phyloP scores from a whole-genome alignment of 1,140 invertebrate species.

The Laupala kohalensis region DNA sequence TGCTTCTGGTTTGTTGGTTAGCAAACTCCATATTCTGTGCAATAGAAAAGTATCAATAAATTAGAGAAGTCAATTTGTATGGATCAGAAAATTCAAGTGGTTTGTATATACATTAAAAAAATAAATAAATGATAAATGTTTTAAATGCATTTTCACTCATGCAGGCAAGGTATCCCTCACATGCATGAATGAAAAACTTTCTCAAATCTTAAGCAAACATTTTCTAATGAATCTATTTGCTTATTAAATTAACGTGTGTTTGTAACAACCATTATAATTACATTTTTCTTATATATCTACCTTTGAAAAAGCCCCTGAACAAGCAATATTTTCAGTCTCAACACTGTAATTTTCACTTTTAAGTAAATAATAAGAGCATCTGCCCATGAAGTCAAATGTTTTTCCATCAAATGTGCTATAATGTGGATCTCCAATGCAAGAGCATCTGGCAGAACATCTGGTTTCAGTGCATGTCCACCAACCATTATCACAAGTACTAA shows the following conservation, averaged over 20 bases:
- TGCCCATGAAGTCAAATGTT: slow-evolving; percentile 76
- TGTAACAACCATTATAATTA: background rate
- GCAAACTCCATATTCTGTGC: background rate
- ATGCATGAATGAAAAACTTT: too few species aligned
- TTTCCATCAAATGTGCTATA: slow-evolving; percentile 81
- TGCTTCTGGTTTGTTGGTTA: slow-evolving; percentile 7
- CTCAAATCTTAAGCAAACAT: too few species aligned
- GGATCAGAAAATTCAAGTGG: too few species aligned
- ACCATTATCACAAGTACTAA: slow-evolving; percentile 51
- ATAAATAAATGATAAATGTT: too few species aligned
- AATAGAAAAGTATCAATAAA: too few species aligned
- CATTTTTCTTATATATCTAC: slow-evolving; percentile 31
- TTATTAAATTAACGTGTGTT: too few species aligned
- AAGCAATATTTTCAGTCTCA: slow-evolving; percentile 69
- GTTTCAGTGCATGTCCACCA: slow-evolving; percentile 66
- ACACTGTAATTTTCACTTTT: slow-evolving; percentile 52
- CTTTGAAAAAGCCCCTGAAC: slow-evolving; percentile 60
- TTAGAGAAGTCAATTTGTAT: too few species aligned
- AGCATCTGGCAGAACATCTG: slow-evolving; percentile 59
- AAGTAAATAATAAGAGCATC: slow-evolving; percentile 71
- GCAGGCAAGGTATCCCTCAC: too few species aligned
- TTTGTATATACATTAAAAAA: too few species aligned
- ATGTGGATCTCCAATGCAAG: slow-evolving; percentile 76
- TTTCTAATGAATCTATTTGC: too few species aligned
- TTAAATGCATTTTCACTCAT: too few species aligned